These are phyloP conservation scores for Synanthedon formicaeformis DNA, from an alignment of 2,888 invertebrate genomes.

Conservation along the genomic window DNA sequence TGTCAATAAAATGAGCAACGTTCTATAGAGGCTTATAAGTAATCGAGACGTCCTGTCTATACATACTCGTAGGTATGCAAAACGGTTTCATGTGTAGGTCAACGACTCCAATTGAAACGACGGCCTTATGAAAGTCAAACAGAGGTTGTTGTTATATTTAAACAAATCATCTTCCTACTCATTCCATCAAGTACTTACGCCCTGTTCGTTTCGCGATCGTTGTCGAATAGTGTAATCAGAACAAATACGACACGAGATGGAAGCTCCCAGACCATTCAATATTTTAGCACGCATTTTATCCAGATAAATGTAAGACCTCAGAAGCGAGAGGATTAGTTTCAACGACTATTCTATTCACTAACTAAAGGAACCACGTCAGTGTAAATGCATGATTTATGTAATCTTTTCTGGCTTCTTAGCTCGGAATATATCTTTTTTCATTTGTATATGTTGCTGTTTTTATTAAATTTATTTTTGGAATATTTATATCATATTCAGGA, in stretches of 20 bases:
- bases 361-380: background rate
- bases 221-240: slow-evolving; percentile 40
- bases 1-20: too few species aligned
- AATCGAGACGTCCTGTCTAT: too few species aligned
- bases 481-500: too few species aligned
- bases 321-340: background rate
- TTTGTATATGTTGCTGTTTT: too few species aligned
- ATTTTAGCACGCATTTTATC: slow-evolving; percentile 61
- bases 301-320: slow-evolving; percentile 50
- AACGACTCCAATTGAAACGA: too few species aligned
- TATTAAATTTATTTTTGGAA: too few species aligned
- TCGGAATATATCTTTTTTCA: too few species aligned
- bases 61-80: too few species aligned
- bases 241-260: slow-evolving; percentile 58
- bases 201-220: background rate
- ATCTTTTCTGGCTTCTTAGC: background rate
- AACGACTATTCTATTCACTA: background rate
- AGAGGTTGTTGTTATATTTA: too few species aligned
- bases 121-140: too few species aligned
- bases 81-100: too few species aligned
- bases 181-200: background rate
- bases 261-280: slow-evolving; percentile 43
- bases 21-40: too few species aligned
- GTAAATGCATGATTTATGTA: background rate
- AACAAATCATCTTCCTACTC: background rate